A percentile compares a stretch with the other conserved stretches of the same genome.
Conservation (phyloP, 2,888 invertebrate species). For the Emesis russula region DNA sequence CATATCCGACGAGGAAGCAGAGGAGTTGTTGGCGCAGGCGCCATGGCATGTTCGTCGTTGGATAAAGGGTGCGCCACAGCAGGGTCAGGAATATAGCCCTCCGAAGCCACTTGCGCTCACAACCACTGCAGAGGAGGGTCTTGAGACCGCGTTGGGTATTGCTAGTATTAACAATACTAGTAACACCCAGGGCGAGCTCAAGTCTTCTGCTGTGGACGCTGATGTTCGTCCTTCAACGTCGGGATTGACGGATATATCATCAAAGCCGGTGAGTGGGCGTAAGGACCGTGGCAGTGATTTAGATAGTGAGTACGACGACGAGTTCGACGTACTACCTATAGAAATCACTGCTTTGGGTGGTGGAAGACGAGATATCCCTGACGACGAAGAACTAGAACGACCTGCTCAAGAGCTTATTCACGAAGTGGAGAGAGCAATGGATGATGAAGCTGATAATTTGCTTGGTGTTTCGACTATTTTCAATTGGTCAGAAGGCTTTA, state of each 20-base stretch:
- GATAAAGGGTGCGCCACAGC: no score
- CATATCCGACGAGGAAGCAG: no score
- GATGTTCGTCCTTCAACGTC: slow-evolving; percentile 14
- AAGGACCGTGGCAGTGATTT: slow-evolving; percentile 18
- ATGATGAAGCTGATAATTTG: slow-evolving; percentile 13
- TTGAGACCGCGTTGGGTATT: background rate
- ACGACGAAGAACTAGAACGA: slow-evolving; percentile 13
- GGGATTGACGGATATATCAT: background rate
- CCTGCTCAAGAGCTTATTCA: background rate
- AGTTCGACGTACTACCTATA: no score
- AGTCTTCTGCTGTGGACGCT: background rate
- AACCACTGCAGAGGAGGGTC: no score
- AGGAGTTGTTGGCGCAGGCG: no score
- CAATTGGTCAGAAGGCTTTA: background rate
- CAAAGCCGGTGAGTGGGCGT: background rate
- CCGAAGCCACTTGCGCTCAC: no score
- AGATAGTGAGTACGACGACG: slow-evolving; percentile 17
- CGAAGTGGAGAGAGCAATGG: slow-evolving; percentile 6
- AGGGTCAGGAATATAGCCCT: no score
- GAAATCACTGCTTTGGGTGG: background rate
- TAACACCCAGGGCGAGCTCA: slow-evolving; percentile 5
- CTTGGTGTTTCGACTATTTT: background rate
- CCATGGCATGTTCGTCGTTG: no score
- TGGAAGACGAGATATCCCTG: background rate
- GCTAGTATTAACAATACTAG: slow-evolving; percentile 10